Conservation (phyloP, 2,888 invertebrate species). For the Campoplex nolae region DNA sequence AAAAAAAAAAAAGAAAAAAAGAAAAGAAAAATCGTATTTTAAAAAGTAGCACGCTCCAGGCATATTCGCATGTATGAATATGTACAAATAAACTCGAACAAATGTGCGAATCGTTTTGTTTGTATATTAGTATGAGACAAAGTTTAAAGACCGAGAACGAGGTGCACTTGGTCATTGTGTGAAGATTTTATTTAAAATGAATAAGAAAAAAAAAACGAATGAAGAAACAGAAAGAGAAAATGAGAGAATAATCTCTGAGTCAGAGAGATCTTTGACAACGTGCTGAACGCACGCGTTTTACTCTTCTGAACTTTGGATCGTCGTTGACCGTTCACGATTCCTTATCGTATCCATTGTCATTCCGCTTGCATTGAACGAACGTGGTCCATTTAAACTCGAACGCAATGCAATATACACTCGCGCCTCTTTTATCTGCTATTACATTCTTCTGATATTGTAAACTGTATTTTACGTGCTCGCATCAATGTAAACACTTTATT, state of each 20-base stretch:
- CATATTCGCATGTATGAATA: background rate
- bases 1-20: background rate
- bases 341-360: slow-evolving; percentile 63
- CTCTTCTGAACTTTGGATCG: slow-evolving; percentile 67
- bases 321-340: slow-evolving; percentile 52
- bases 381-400: slow-evolving; percentile 63
- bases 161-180: slow-evolving; percentile 44
- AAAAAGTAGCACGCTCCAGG: background rate
- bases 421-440: background rate
- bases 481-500: background rate
- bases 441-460: slow-evolving; percentile 5
- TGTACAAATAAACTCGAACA: slow-evolving; percentile 1
- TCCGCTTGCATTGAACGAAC: slow-evolving; percentile 37
- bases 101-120: background rate
- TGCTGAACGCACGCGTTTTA: slow-evolving; percentile 46
- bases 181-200: background rate
- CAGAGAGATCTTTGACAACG: slow-evolving; percentile 35
- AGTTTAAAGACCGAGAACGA: slow-evolving; percentile 52
- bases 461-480: background rate
- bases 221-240: slow-evolving; percentile 8
- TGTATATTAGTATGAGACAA: slow-evolving; percentile 29
- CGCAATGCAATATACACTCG: slow-evolving; percentile 31
- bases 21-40: background rate
- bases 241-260: slow-evolving; percentile 32
- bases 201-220: background rate